Percentiles rank a stretch among this genome's conserved stretches.
Evolutionary conservation across 1,140 invertebrate species (phyloP).

Genomic region (Diprion similis): DNA sequence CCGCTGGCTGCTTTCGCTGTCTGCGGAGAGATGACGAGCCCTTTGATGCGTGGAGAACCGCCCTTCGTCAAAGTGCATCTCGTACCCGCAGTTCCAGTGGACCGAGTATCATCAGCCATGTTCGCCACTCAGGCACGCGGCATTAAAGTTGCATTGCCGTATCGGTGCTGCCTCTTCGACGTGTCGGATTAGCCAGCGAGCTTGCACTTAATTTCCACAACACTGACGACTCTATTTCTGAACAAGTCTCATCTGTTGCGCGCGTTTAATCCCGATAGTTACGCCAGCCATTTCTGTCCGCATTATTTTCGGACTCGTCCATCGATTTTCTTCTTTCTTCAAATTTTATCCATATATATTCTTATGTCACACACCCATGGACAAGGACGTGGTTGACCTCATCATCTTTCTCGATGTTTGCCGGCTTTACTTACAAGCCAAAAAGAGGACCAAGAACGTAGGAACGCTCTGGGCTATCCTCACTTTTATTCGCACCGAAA

Average conservation of each 20-base stretch:
- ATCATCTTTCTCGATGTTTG: constrained; percentile 53
- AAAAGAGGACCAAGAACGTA: constrained; percentile 37
- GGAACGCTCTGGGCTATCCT: constrained; percentile 55
- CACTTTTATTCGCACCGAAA: constrained; percentile 53
- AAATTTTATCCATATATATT: too few relatives aligned
- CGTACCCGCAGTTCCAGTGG: not conserved
- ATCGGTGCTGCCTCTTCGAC: not conserved
- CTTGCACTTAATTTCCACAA: not conserved
- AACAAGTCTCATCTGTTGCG: not conserved
- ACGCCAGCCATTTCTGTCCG: not conserved
- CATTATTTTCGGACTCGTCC: not conserved
- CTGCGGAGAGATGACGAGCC: not conserved
- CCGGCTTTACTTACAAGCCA: constrained; percentile 48
- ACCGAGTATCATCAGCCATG: not conserved
- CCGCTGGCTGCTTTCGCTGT: constrained; percentile 27
- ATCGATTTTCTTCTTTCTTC: too few relatives aligned
- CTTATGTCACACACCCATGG: constrained; percentile 24
- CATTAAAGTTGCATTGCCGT: not conserved
- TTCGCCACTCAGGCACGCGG: not conserved
- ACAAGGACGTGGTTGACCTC: constrained; percentile 47
- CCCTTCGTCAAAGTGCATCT: not conserved
- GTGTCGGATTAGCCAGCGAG: not conserved
- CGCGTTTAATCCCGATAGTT: too few relatives aligned
- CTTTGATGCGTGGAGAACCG: not conserved
- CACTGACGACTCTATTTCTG: not conserved